Conservation (phyloP, 2,888 invertebrate species). For the Mesochorus sp. region DNA sequence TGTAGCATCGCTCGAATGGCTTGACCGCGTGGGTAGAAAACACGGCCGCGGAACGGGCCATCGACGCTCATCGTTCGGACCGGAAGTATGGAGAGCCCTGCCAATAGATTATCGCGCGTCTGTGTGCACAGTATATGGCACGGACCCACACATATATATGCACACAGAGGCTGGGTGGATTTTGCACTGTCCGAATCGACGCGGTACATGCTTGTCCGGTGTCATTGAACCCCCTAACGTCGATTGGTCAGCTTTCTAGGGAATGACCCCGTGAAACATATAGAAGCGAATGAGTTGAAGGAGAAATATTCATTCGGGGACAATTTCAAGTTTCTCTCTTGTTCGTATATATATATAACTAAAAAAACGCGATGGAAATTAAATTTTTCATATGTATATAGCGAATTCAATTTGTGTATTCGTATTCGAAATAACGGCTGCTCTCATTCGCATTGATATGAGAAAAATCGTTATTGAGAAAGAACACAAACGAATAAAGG, state of each 20-base stretch:
- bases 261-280: not conserved
- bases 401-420: too few species aligned
- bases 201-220: not conserved
- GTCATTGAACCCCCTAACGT: conserved; percentile 12
- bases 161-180: not conserved
- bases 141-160: not conserved
- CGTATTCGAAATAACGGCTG: too few species aligned
- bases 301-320: not conserved
- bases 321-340: not conserved
- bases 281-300: not conserved
- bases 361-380: too few species aligned
- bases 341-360: too few species aligned
- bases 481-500: too few species aligned
- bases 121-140: not conserved
- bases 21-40: conserved; percentile 30
- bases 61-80: conserved; percentile 32
- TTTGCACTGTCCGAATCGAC: not conserved
- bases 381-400: too few species aligned
- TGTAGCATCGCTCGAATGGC: conserved; percentile 35
- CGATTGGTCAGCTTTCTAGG: conserved; percentile 13
- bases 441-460: too few species aligned
- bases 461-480: too few species aligned
- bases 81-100: conserved; percentile 26
- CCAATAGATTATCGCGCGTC: conserved; percentile 18
- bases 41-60: conserved; percentile 33